Evolutionary conservation across 2,797 vertebrate genomes (phyloP).

Genomic region (Malacoctenus gilli): DNA sequence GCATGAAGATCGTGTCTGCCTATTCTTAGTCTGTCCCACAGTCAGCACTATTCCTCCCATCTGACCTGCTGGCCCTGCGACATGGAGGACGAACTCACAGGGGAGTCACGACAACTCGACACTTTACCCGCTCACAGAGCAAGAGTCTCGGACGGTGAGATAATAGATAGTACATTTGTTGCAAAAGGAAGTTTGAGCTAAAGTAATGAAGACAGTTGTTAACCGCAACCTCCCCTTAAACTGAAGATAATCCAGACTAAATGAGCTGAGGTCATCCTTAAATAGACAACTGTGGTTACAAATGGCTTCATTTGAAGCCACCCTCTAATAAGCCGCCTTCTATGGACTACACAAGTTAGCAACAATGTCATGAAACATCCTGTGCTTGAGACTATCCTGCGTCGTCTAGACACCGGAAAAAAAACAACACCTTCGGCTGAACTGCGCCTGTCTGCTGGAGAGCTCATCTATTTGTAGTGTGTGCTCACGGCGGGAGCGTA

Average conservation of each 20-base stretch:
- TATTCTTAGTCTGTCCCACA: slow-evolving; percentile 49
- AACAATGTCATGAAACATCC: background rate
- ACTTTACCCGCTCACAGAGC: background rate
- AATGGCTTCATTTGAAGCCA: no score
- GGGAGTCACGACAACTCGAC: background rate
- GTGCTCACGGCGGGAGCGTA: slow-evolving; percentile 19
- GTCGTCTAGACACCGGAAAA: slow-evolving; percentile 4
- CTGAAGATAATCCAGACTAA: no score
- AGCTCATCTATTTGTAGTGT: slow-evolving; percentile 41
- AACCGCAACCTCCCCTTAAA: background rate
- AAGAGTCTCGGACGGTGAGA: no score
- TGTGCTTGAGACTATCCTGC: slow-evolving; percentile 3
- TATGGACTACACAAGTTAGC: background rate
- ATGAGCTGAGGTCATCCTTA: no score
- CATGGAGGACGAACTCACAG: no score
- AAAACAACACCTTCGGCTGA: slow-evolving; percentile 14
- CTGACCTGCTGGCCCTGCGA: slow-evolving; percentile 2
- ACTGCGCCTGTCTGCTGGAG: background rate
- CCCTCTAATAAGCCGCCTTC: no score
- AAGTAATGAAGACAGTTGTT: no score
- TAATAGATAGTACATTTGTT: no score
- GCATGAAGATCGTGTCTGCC: slow-evolving; percentile 16
- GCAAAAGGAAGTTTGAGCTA: no score
- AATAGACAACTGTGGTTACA: no score
- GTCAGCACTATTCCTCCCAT: slow-evolving; percentile 45